Evolutionary conservation across 2,888 invertebrate genomes (phyloP), one percentile per base, ranked within the genome.

Genomic region (Dorcus hopei): DNA sequence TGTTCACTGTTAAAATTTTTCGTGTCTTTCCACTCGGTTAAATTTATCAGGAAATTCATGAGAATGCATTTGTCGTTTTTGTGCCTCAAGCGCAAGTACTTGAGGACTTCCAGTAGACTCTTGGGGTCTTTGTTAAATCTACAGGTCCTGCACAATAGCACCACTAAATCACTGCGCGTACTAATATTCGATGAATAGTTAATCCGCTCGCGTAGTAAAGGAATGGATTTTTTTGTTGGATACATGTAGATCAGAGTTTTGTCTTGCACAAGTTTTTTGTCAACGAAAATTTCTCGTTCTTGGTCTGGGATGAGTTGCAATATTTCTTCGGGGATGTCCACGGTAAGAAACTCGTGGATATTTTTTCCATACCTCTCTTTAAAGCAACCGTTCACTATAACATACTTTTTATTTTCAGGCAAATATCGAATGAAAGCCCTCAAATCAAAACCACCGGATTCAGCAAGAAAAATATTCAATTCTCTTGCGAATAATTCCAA

Each of bases 401-500:
- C 11, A 8, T 56, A 56, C 11, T 39, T 41, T 16, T 39, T 51
- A 19, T 11, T 9, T 38, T 56, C 14, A 8, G 50, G 47, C 40
- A 51, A 11, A 19, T 38, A 48, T 40, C 16, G 16, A 9, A 38
- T 33, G 6, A 45, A 38, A 45, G 38, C 26, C 47, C 47, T 14
- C 39, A 47, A 47, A 45, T 11, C 7, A 53, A n/a, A 9, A 4
- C 9, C 7, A 19, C 11, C 7, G 3, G 8, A 49, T 16, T 42
- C 9, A 40, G 19, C 2, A 9, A 9, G 9, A 26, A 58, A 58
- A 3, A 56, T 11, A 3, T 59, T 16, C 7, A 55, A n/a, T 9
- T 43, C 11, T 2, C 39, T 14, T 3, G 61, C 51, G 39, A 56
- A 58, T 4, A 54, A 49, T 41, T 53, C 58, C 14, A 54, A n/a